Base-by-base conservation (phyloP, 2,888 invertebrate species). In the Selenia dentaria region DNA sequence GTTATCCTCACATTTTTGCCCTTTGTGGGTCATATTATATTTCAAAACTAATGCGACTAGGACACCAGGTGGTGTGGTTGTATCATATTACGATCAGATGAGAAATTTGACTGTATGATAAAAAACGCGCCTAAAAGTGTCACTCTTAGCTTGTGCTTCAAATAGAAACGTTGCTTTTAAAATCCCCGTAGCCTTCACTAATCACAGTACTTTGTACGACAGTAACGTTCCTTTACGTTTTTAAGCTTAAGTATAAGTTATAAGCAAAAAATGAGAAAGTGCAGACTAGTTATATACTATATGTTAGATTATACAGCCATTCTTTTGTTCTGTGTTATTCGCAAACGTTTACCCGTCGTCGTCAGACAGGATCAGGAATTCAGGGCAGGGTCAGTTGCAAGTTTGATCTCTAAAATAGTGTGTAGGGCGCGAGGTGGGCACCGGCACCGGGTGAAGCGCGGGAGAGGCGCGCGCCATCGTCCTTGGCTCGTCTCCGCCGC, bases 321-420 rank as follows among this genome's bases (percentile, higher is more conserved):
- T n/a, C n/a, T n/a, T n/a, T n/a, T n/a, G n/a, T n/a, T n/a, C n/a
- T n/a, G n/a, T n/a, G n/a, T n/a, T 68, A 70, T 67, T 74, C 59
- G 70, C 69, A 59, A 70, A 73, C 67, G 70, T 76, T 76, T 71
- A 70, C 24, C 14, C 8, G 22, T 12, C 27, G 22, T 12, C 27
- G 32, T 12, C 14, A 22, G 27, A 22, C 26, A 11, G 27, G 43
- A 27, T 20, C 59, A 57, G 69, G 67, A 27, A 41, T 24, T 20
- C 59, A 57, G 69, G 67, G 60, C 60, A 70, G 74, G 72, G 79
- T 70, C 75, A 72, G 76, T 71, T 68, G 75, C 76, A 74, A 71
- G 82, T 81, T 79, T 74, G 81, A 80, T 81, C 71, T 79, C 88
- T 88, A 87, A 89, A 88, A 89, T 87, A 88, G 86, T 80, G 67